Conservation (phyloP, 2,113 vertebrate genomes). For the Hyperopisus bebe region DNA sequence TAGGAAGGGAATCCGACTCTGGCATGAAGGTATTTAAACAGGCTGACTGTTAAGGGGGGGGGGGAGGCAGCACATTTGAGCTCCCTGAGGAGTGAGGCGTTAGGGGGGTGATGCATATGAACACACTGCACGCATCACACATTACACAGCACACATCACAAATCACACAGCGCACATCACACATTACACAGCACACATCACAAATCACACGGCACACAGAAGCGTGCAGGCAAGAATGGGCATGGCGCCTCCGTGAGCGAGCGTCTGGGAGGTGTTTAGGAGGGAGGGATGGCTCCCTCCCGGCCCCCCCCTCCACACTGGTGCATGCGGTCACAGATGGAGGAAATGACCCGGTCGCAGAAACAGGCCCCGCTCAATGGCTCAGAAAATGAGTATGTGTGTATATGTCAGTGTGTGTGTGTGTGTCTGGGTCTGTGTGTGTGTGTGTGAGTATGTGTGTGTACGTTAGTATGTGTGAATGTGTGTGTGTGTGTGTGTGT, state of each 20-base stretch:
- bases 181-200: too few relatives aligned
- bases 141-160: too few relatives aligned
- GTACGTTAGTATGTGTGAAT: too few relatives aligned
- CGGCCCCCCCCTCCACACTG: not conserved
- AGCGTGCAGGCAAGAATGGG: not conserved
- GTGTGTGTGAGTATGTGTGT: not conserved
- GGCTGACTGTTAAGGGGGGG: not conserved
- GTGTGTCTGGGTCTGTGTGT: not conserved
- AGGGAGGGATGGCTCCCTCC: not conserved
- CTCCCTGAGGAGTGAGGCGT: not conserved
- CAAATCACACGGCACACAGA: not conserved
- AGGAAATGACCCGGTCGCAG: slow-evolving; percentile 31
- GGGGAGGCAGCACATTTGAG: not conserved
- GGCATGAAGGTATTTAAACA: not conserved
- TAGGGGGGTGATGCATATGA: not conserved
- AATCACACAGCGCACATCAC: not conserved
- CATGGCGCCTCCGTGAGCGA: not conserved
- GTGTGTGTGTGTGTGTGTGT: not conserved
- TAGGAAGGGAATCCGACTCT: not conserved
- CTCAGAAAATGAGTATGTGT: slow-evolving; percentile 23
- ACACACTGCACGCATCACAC: not conserved
- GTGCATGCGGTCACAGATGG: slow-evolving; percentile 21
- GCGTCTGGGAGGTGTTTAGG: not conserved
- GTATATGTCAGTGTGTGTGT: not conserved
- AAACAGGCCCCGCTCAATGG: slow-evolving; percentile 20